These are phyloP conservation scores for Octopus sinensis DNA, from an alignment of 1,140 invertebrate species.

Conservation along the genomic window DNA sequence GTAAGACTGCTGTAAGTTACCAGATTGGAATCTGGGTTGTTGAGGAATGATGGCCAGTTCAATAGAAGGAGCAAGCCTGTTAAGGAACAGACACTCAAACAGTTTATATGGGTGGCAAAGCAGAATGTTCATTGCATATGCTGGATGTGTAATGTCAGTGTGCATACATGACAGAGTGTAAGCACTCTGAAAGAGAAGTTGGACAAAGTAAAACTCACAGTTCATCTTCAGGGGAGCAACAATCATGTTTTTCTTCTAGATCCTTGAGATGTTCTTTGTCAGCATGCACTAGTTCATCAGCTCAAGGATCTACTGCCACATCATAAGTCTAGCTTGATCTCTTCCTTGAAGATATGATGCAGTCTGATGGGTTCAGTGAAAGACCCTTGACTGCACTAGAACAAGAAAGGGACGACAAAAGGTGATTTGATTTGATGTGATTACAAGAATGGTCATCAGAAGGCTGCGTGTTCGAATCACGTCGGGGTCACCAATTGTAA, in stretches of 20 bases:
- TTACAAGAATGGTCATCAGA: too few species aligned
- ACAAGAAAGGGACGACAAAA: too few species aligned
- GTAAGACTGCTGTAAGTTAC: too few species aligned
- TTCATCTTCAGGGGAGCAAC: too few species aligned
- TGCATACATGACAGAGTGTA: not conserved
- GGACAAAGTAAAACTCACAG: not conserved
- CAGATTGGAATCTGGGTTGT: not conserved
- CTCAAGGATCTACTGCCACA: not conserved
- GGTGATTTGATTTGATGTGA: too few species aligned
- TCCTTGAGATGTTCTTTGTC: not conserved
- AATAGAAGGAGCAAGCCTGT: not conserved
- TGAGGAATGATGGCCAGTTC: not conserved
- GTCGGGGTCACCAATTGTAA: too few species aligned
- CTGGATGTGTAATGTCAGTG: not conserved
- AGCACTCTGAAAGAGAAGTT: not conserved
- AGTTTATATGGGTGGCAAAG: not conserved
- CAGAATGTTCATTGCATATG: not conserved
- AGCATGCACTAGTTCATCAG: not conserved
- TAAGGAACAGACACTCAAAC: not conserved
- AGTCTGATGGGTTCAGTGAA: not conserved
- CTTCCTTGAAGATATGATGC: not conserved
- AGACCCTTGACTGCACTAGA: not conserved
- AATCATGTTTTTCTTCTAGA: not conserved
- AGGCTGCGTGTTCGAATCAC: too few species aligned
- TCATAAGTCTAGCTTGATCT: not conserved